Evolutionary conservation across 2,797 vertebrate species (phyloP), one percentile per base, ranked within the genome.

Genomic region (Neosilurus hyrtlii): DNA sequence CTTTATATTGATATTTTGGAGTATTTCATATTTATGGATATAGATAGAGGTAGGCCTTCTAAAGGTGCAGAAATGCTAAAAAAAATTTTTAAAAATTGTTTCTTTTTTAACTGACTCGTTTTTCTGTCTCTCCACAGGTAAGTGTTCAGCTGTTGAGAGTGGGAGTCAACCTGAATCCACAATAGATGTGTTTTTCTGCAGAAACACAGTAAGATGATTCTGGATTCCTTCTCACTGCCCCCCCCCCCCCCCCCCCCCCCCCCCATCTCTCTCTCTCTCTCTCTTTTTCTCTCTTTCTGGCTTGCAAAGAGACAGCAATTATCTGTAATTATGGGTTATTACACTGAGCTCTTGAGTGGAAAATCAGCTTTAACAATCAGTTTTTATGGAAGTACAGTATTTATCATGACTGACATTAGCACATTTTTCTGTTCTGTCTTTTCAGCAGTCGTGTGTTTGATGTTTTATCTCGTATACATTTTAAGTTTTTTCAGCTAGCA

Each of bases 271-370:
- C 30, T n/a, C n/a, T n/a, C n/a, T n/a, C n/a, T n/a, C n/a, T n/a
- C n/a, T n/a, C n/a, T n/a, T n/a, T 26, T n/a, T 43, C 37, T 43
- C 35, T 81, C 67, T 24, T 62, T 72, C 15, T 72, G 15, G 37
- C 37, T 72, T 49, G 57, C 37, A 49, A 51, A 20, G 56, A 63
- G 66, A 20, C n/a, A 20, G 80, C n/a, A 35, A 72, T 72, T 52
- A 78, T 78, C 61, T 65, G 43, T 78, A 78, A 82, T 82, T 67
- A 82, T 75, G 72, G 71, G 43, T 75, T 75, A 83, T 83, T 78
- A 78, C 65, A 83, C 52, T 61, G 82, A 74, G 71, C 10, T 74
- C 59, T 52, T 72, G 59, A 77, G 74, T 77, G 65, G 74, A 71
- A 78, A 78, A 83, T 83, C 74, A 70, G 54, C 18, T 37, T 66